Base-by-base conservation (phyloP, 2,797 vertebrate genomes). In the Jordanella pulchra region DNA sequence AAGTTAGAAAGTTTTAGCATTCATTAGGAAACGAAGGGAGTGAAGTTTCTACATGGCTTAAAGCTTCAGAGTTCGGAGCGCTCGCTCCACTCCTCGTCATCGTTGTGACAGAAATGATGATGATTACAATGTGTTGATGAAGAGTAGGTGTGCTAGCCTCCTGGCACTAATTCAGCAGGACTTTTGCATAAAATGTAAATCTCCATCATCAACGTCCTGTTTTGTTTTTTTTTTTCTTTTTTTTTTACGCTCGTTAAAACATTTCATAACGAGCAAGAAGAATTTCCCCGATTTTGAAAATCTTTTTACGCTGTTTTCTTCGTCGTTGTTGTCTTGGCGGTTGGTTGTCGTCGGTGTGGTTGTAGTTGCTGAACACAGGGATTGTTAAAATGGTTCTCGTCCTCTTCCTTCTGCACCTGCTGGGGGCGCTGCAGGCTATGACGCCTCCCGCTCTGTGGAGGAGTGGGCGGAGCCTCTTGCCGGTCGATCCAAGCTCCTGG, bases 141-240 rank as follows among this genome's bases (percentile, higher is more conserved):
- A 93, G 94, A 82, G 75, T 67, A 75, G 73, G 91, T 93, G 94
- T 93, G 93, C 94, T 92, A 87, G 89, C 91, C 86, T 92, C 93
- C 92, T 67, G 91, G 72, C 82, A 92, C 92, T 91, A 89, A 87
- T 45, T 75, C 93, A 91, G 91, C 93, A 91, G 93, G 94, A 80
- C 82, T 92, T 90, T 96, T 96, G 95, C 96, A 96, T 96, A 96
- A 96, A 95, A 96, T 96, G 93, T 94, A 92, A 95, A 93, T 96
- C 85, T 79, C 86, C 94, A 94, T 94, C 88, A 75, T 87, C 86
- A 85, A 63, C 45, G 93, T 97, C 94, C 94, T 91, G 91, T 92
- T 95, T 95, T 71, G 71, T 56, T 47, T 69, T 73, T 95, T 71
- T 73, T 56, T 47, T 69, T 73, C 51, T 47, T 67, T 53, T 51